A percentile compares a stretch with the other conserved stretches of the same genome.
phyloP scores from a whole-genome alignment of 2,888 invertebrate genomes.

The Cryptophagus acutangulus region DNA sequence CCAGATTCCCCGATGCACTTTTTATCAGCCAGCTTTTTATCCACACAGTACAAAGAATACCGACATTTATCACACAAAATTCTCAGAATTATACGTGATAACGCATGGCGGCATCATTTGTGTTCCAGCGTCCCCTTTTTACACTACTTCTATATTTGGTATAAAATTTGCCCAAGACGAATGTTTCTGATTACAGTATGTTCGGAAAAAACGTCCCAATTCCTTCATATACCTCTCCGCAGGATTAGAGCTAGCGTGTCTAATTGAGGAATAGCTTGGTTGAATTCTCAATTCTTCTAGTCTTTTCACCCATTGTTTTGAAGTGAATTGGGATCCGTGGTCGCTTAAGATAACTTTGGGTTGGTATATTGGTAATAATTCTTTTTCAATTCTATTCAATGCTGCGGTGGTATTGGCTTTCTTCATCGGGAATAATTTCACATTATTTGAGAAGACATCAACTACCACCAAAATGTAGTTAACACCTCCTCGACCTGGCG shows the following conservation, averaged over 20 bases:
- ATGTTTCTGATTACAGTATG: constrained; percentile 7
- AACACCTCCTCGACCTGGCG: constrained; percentile 16
- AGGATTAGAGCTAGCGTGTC: constrained; percentile 4
- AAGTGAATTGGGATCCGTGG: constrained; percentile 10
- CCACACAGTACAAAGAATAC: no score
- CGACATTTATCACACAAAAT: no score
- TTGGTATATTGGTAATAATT: neutral
- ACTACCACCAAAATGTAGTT: constrained; percentile 25
- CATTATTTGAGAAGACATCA: constrained; percentile 27
- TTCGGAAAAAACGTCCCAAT: constrained; percentile 6
- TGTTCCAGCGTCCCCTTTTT: no score
- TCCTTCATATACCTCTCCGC: constrained; percentile 7
- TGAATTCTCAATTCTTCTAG: constrained; percentile 2
- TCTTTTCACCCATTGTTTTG: constrained; percentile 15
- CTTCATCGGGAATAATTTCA: constrained; percentile 22
- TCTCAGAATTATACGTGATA: no score
- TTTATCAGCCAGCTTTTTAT: no score
- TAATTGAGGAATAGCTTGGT: constrained; percentile 5
- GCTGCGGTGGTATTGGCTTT: constrained; percentile 17
- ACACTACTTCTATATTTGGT: constrained; percentile 1
- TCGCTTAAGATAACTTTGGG: constrained; percentile 2
- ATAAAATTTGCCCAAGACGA: constrained; percentile 1
- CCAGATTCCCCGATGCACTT: no score
- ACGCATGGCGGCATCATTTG: no score
- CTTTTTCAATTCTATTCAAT: neutral